A percentile compares a stretch with the other conserved stretches of the same genome.
Evolutionary conservation across 2,797 vertebrate species (phyloP).

Genomic region (Orestias chungarensis): DNA sequence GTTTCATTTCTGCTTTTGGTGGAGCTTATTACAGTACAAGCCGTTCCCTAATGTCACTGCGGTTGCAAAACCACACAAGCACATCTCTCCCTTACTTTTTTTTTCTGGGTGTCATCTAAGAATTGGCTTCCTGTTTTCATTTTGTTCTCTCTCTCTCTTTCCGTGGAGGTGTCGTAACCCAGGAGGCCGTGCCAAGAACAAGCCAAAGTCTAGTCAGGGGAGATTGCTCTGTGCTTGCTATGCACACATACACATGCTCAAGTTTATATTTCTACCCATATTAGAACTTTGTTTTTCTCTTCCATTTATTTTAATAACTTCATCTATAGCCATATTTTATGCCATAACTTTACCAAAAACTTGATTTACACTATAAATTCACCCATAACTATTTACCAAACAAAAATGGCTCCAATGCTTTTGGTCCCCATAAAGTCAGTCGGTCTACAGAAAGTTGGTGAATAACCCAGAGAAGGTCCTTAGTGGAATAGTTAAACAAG

Average conservation of each 20-base stretch:
- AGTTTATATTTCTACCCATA: too few species aligned
- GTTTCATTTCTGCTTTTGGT: constrained; percentile 72
- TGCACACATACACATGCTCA: constrained; percentile 47
- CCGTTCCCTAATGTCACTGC: constrained; percentile 75
- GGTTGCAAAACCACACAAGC: constrained; percentile 75
- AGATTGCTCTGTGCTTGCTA: constrained; percentile 56
- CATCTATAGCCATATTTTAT: too few species aligned
- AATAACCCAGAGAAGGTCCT: too few species aligned
- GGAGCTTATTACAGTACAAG: constrained; percentile 75
- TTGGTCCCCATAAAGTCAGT: too few species aligned
- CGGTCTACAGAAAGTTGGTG: too few species aligned
- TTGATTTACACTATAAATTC: too few species aligned
- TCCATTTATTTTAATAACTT: too few species aligned
- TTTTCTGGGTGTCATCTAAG: constrained; percentile 72
- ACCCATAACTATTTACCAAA: too few species aligned
- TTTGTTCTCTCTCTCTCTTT: constrained; percentile 59
- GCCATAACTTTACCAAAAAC: too few species aligned
- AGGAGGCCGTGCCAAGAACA: constrained; percentile 67
- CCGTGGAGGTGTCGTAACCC: constrained; percentile 73
- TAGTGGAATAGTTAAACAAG: too few species aligned
- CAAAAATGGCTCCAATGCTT: too few species aligned
- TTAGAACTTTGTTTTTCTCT: too few species aligned
- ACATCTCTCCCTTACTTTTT: constrained; percentile 49
- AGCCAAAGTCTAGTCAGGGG: constrained; percentile 65
- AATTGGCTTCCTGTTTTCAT: constrained; percentile 84